Base-by-base conservation (phyloP, 2,113 vertebrate genomes). In the Erythrolamprus reginae region DNA sequence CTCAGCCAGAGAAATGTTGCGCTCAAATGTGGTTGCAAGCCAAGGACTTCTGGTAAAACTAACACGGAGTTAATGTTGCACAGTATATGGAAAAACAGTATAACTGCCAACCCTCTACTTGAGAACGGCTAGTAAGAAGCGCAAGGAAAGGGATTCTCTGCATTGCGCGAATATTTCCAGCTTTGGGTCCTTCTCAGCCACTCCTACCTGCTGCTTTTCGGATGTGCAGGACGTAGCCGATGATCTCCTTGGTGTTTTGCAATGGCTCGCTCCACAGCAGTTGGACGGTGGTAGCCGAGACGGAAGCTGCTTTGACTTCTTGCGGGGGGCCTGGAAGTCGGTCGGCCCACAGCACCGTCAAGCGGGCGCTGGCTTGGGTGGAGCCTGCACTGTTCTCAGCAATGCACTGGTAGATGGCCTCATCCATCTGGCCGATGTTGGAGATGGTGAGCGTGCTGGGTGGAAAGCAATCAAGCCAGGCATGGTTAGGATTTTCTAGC, bases 391-490 rank as follows among this genome's bases (percentile, higher is more conserved):
- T 99, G 98, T 99, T 99, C 96, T 99, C 98, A 0, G 99, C 99
- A 5, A 99, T 98, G 24, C 99, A 99, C 94, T 99, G 99, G 97
- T 99, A 99, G 96, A 99, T 99, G 87, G 99, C 99, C 94, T 99
- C 99, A 1, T 99, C 99, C 0, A 98, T 98, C 89, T 98, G 98
- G 92, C 98, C 98, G 24, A 99, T 98, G 89, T 98, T 97, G 0
- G 98, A 98, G 95, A 99, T 99, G 33, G 98, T 98, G 92, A 99
- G 96, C 0, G 99, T 99, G 97, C 99, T 99, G 91, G 0, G 83
- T 8, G 89, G 93, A 84, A 1, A 90, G 42, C 90, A 28, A 86
- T 1, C 7, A 5, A 1, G 4, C 24, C 10, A 2, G 7, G 47
- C 5, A 9, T 1, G 70, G 23, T 38, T 24, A 84, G 55, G 5